Evolutionary conservation across 92 coral and sea anemone species (phyloP), one percentile per base, ranked within the genome.

Genomic region (Epizoanthus fatuus): DNA sequence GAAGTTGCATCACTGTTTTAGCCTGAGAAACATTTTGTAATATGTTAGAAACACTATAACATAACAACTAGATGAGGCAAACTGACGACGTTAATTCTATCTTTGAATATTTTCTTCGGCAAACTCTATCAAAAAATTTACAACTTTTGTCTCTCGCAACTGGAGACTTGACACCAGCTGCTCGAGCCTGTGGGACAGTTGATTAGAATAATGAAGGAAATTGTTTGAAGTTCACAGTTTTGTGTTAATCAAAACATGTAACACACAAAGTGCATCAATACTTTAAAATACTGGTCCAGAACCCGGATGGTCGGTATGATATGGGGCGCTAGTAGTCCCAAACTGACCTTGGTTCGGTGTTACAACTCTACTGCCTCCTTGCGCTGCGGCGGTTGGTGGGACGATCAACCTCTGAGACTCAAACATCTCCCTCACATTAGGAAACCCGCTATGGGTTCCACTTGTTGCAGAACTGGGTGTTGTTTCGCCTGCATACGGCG

Each of bases 381-480:
- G 91, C 10, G 63, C 10, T 12, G 82, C 49, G 47, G 86, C 87
- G 69, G 83, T 77, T 4, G 98, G 87, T 5, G 98, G 87, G 72
- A 91, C 98, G 20, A 95, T 58, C 44, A 97, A 90, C 67, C 98
- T 89, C 87, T 97, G 99, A 13, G 99, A 96, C 53, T 97, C 99
- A 81, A 97, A 97, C 99, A 97, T 97, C 86, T 97, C 99, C 63
- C 99, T 90, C 42, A 97, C 99, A 78, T 97, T 97, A 0, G 99
- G 99, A 70, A 97, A 97, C 9, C 75, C 49, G 35, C 91, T 71
- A 37, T 90, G 88, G 75, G 32, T 68, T 12, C 87, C 89, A 75
- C 85, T 81, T 76, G 84, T 47, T 86, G 81, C 88, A 57, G 94
- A 22, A 17, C 73, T 75, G 19, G 94, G 85, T 44, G 86, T 49